Percentiles rank a stretch among this genome's conserved stretches.
Evolutionary conservation across 2,113 vertebrate species (phyloP).

Genomic region (pig (Sus scrofa)): DNA sequence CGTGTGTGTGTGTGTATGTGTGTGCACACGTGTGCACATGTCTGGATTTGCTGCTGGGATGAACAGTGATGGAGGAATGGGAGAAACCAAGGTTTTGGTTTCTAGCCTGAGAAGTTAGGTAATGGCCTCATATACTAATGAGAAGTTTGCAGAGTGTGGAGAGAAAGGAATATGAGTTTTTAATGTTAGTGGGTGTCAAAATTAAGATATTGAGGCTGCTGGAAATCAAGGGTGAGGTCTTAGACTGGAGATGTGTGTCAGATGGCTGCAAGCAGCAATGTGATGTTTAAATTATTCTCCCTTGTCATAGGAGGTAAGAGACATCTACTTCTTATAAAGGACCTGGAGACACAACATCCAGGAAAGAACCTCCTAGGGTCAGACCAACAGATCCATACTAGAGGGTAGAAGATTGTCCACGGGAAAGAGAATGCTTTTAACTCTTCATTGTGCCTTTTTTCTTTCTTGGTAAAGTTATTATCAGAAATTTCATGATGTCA

Average conservation of each 20-base stretch:
- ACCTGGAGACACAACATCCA: neutral
- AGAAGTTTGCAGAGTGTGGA: neutral
- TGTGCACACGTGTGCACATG: too few species aligned
- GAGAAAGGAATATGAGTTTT: neutral
- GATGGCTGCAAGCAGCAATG: neutral
- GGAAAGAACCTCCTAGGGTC: neutral
- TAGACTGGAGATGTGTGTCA: neutral
- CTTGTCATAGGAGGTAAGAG: neutral
- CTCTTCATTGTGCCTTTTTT: neutral
- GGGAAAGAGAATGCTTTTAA: neutral
- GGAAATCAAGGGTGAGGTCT: neutral
- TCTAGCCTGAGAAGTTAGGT: neutral
- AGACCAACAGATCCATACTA: accelerated
- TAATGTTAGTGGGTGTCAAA: neutral
- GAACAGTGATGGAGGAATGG: neutral
- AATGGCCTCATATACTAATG: neutral
- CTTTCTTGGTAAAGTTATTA: neutral
- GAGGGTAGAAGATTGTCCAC: neutral
- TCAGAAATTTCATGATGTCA: neutral
- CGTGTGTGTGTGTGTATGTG: neutral
- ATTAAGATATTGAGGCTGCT: neutral
- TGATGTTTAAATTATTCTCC: neutral
- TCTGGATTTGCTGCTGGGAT: neutral
- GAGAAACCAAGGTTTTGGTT: neutral
- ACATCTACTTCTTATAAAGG: neutral